Conservation (phyloP, 2,113 vertebrate species). For the Tragelaphus strepsiceros region DNA sequence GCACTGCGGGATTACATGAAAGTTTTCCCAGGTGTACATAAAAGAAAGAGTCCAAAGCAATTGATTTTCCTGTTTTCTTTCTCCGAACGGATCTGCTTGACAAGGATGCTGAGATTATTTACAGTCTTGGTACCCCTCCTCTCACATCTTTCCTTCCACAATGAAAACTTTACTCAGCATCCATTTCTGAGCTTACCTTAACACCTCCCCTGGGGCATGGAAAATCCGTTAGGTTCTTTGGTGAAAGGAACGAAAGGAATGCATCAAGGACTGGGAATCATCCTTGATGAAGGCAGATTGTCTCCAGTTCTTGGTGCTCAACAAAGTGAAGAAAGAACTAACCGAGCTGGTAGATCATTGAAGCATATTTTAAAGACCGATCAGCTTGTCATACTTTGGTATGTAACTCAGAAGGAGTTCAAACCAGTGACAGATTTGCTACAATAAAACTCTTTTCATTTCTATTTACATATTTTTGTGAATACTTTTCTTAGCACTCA, state of each 20-base stretch:
- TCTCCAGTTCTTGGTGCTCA: not conserved
- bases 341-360: not conserved
- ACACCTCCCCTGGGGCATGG: not conserved
- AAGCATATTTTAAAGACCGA: not conserved
- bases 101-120: not conserved
- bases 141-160: not conserved
- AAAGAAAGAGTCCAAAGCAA: not conserved
- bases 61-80: not conserved
- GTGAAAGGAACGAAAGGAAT: not conserved
- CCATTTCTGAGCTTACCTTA: rapidly evolving
- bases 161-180: not conserved
- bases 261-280: not conserved
- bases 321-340: not conserved
- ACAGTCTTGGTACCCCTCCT: rapidly evolving
- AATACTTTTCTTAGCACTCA: not conserved
- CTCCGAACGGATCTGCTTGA: not conserved
- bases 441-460: not conserved
- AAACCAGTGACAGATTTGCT: not conserved
- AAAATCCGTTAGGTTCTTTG: not conserved
- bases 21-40: not conserved
- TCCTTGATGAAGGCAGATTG: not conserved
- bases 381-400: not conserved
- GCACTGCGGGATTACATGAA: rapidly evolving
- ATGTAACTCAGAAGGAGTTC: not conserved
- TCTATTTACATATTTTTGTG: not conserved